Conservation (phyloP, 2,888 invertebrate genomes). For the Stenotaenia linearis region DNA sequence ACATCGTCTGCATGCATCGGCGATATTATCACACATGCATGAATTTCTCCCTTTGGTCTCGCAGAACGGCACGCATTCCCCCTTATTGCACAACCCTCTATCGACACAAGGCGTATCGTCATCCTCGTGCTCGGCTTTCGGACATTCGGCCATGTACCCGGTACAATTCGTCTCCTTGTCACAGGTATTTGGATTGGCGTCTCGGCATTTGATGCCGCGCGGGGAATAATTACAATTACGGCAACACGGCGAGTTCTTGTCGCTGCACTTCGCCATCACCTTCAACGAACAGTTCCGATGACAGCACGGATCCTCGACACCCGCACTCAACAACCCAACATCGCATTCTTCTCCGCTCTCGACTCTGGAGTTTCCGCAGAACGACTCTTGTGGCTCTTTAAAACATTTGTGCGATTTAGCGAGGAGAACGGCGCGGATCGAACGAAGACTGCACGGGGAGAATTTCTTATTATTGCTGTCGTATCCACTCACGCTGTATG, state of each 20-base stretch:
- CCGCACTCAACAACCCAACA: constrained; percentile 85
- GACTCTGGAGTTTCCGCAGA: constrained; percentile 91
- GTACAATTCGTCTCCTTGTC: constrained; percentile 75
- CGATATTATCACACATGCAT: constrained; percentile 78
- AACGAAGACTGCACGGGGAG: constrained; percentile 88
- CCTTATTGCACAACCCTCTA: constrained; percentile 77
- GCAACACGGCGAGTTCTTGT: constrained; percentile 94
- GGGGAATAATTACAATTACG: constrained; percentile 83
- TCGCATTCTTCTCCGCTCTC: constrained; percentile 96
- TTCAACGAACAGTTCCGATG: constrained; percentile 85
- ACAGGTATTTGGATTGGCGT: constrained; percentile 84
- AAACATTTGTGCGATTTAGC: constrained; percentile 67
- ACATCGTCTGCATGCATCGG: constrained; percentile 87
- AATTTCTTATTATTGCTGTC: constrained; percentile 95
- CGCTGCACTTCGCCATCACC: constrained; percentile 76
- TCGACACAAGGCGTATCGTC: constrained; percentile 86
- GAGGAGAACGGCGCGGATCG: constrained; percentile 85
- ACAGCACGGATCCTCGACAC: constrained; percentile 89
- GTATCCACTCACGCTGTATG: constrained; percentile 91
- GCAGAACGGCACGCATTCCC: constrained; percentile 91
- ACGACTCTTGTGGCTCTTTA: constrained; percentile 81
- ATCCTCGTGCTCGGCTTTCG: constrained; percentile 76
- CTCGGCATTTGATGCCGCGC: constrained; percentile 61
- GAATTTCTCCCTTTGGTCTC: constrained; percentile 87
- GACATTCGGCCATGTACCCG: constrained; percentile 73